Conservation (phyloP, 2,113 vertebrate species). For the Ptilorrhoa leucosticta region DNA sequence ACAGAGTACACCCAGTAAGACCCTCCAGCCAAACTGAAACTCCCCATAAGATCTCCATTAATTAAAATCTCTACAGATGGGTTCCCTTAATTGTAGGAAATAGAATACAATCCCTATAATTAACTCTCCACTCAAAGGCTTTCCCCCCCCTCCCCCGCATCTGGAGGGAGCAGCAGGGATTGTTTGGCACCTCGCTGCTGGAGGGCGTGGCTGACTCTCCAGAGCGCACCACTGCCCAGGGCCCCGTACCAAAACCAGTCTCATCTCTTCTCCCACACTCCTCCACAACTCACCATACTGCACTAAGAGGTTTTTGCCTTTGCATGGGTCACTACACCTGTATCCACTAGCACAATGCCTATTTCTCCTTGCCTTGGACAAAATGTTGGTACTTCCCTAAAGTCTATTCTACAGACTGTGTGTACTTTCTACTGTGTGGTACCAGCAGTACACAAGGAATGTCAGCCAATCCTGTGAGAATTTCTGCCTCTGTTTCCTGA, state of each 20-base stretch:
- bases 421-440: not conserved
- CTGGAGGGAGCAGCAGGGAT: not conserved
- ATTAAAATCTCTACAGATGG: conserved; percentile 48
- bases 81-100: conserved; percentile 36
- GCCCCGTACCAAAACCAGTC: not conserved
- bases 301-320: not conserved
- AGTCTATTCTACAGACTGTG: not conserved
- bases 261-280: not conserved
- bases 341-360: too few species aligned
- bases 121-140: conserved; percentile 6
- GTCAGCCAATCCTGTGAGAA: not conserved
- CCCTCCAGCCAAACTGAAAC: conserved; percentile 32
- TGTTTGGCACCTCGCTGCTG: not conserved
- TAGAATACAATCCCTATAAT: conserved; percentile 14
- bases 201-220: not conserved
- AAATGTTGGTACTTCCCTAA: not conserved
- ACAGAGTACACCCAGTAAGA: not conserved
- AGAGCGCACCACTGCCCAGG: not conserved
- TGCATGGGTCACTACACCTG: fast-evolving
- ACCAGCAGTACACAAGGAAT: not conserved
- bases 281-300: fast-evolving
- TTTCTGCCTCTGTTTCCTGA: not conserved
- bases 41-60: conserved; percentile 8
- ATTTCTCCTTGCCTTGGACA: fast-evolving
- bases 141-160: not conserved